A percentile compares a stretch with the other conserved stretches of the same genome.
phyloP scores from a whole-genome alignment of 1,140 invertebrate genomes.

The Drosophila pectinifera region DNA sequence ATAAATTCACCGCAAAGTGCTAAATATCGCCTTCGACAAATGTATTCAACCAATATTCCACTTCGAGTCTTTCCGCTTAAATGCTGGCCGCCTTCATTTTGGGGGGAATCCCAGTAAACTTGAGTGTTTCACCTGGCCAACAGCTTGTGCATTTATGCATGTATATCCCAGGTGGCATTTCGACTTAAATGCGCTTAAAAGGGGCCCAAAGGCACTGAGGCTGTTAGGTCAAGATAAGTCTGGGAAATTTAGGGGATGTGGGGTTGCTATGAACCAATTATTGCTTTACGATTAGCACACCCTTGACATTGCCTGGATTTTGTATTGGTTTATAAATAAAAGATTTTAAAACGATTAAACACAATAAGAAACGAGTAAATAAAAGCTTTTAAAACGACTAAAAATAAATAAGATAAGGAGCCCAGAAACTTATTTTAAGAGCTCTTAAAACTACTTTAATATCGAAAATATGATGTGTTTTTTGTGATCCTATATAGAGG shows the following conservation, averaged over 20 bases:
- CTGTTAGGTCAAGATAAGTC: background rate
- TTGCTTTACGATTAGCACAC: background rate
- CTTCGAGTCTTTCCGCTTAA: background rate
- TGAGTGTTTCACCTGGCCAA: background rate
- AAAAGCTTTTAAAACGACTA: no score
- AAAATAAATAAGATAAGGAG: no score
- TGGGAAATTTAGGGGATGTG: no score
- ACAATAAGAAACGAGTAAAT: no score
- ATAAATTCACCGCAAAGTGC: constrained; percentile 17
- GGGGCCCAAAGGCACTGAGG: background rate
- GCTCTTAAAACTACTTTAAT: no score
- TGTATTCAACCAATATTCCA: constrained; percentile 42
- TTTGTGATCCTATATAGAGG: no score
- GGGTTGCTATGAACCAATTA: background rate
- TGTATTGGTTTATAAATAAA: no score
- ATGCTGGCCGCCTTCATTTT: no score
- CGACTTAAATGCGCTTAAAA: constrained; percentile 6
- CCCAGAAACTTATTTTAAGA: no score
- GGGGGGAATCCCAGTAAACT: background rate
- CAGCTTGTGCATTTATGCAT: background rate
- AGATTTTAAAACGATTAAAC: no score
- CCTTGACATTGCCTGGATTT: no score
- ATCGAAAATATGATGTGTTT: no score
- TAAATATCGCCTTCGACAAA: constrained; percentile 26
- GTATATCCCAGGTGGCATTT: background rate